A percentile compares a stretch with the other conserved stretches of the same genome.
Conservation (phyloP, 2,797 vertebrate genomes). For the Emys orbicularis region DNA sequence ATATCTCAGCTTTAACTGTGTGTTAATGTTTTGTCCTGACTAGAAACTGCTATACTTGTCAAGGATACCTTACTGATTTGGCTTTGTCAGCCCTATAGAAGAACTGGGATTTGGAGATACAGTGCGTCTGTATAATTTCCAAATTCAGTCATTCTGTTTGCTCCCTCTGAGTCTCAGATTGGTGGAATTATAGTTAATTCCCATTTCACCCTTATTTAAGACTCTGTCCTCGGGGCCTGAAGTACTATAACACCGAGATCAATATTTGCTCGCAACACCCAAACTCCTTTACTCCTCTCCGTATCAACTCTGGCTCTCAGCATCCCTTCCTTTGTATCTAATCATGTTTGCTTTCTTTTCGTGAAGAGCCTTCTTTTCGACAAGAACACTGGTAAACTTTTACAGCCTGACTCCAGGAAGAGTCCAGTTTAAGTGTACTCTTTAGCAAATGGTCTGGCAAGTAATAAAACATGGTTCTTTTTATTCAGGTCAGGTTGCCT, state of each 20-base stretch:
- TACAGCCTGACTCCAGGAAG: neutral
- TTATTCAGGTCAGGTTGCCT: neutral
- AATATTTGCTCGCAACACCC: accelerated
- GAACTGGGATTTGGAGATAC: neutral
- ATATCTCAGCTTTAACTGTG: constrained; percentile 67
- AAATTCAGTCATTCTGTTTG: neutral
- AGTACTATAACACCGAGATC: accelerated
- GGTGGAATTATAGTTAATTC: neutral
- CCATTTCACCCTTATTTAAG: neutral
- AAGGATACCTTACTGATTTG: constrained; percentile 50
- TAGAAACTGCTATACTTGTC: constrained; percentile 68
- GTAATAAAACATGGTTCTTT: neutral
- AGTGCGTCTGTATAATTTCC: neutral
- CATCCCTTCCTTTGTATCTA: neutral
- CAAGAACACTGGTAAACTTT: neutral
- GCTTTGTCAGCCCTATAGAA: constrained; percentile 25
- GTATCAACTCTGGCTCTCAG: neutral
- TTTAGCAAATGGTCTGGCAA: accelerated
- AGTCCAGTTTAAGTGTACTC: accelerated
- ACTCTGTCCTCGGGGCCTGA: accelerated
- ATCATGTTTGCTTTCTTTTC: accelerated
- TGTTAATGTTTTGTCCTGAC: constrained; percentile 66
- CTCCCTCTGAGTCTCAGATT: neutral
- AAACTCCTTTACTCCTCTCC: accelerated
- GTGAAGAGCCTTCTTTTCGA: neutral